These are phyloP conservation scores for Leistus spinibarbis DNA, from an alignment of 2,888 invertebrate genomes.

Conservation along the genomic window DNA sequence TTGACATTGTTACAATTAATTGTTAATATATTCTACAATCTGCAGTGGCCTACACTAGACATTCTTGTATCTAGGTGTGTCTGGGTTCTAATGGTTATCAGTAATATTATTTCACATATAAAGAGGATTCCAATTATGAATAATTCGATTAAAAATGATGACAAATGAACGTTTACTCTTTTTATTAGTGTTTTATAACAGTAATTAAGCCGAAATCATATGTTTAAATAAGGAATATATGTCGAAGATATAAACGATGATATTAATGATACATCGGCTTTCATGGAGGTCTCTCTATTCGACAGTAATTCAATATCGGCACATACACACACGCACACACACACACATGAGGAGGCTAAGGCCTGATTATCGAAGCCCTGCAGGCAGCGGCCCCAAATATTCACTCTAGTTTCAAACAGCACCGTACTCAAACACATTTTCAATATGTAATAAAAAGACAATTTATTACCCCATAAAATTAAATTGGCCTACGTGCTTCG, in stretches of 20 bases:
- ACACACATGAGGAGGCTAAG: not conserved
- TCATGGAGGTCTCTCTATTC: slow-evolving; percentile 13
- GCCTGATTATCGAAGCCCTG: not conserved
- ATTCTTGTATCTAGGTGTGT: no score
- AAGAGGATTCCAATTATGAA: no score
- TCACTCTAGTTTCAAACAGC: not conserved
- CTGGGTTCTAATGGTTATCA: no score
- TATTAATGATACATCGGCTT: slow-evolving; percentile 10
- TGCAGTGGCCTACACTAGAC: no score
- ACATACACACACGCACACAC: not conserved
- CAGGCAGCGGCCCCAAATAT: not conserved
- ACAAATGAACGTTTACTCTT: no score
- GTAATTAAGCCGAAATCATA: slow-evolving; percentile 4
- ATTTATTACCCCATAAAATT: not conserved
- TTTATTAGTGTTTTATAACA: not conserved
- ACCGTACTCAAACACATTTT: not conserved
- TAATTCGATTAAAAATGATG: no score
- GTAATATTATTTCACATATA: no score
- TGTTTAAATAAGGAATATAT: slow-evolving; percentile 2
- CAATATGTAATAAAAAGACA: not conserved
- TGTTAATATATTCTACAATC: no score
- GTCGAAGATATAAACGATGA: slow-evolving; percentile 8
- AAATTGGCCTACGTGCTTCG: not conserved
- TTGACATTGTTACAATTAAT: no score
- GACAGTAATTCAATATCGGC: not conserved